Percentiles rank a stretch among this genome's conserved stretches.
phyloP scores from a whole-genome alignment of 2,113 vertebrate species.

The Nothocercus julius region DNA sequence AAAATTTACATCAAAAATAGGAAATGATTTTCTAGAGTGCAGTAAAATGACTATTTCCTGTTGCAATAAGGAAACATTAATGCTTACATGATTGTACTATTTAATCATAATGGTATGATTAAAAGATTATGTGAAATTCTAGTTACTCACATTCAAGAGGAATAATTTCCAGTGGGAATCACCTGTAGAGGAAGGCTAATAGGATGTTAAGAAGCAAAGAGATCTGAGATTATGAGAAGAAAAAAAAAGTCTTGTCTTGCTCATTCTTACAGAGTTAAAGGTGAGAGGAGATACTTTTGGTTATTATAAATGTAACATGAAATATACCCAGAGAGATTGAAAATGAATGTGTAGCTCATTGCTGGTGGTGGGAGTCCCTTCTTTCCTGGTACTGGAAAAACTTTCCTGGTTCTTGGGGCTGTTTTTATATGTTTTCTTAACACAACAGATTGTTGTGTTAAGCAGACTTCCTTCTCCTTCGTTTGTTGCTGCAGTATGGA shows the following conservation, averaged over 20 bases:
- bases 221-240: not conserved
- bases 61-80: not conserved
- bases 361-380: accelerated
- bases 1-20: not conserved
- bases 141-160: not conserved
- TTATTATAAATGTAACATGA: not conserved
- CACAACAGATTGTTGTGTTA: too few relatives aligned
- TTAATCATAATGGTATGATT: not conserved
- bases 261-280: not conserved
- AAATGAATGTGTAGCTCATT: not conserved
- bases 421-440: not conserved
- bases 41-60: not conserved
- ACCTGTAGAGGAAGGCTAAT: not conserved
- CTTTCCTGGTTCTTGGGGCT: not conserved
- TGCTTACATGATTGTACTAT: not conserved
- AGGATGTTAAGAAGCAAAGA: not conserved
- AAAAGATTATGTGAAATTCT: not conserved
- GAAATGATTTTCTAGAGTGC: not conserved
- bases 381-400: not conserved
- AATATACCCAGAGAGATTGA: not conserved
- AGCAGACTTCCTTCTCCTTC: not conserved
- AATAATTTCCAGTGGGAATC: not conserved
- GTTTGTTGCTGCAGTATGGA: not conserved
- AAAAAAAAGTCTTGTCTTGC: not conserved
- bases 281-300: not conserved